Base-by-base conservation (phyloP, 92 coral and sea anemone genomes). In the Chrysogorgia sp. region DNA sequence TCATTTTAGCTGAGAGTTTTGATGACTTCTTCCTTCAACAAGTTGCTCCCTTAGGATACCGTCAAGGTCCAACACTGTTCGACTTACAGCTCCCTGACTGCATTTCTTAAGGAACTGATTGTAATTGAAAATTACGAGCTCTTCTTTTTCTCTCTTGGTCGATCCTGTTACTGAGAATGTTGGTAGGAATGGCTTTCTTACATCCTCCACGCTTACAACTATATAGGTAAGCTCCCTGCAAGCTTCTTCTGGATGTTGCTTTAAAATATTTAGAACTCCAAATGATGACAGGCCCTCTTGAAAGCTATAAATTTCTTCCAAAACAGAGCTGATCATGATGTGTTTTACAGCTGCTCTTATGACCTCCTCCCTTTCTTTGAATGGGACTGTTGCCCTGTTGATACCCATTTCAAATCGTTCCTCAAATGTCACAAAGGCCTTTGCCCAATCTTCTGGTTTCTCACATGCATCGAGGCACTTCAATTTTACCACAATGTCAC, bases 331-430 rank as follows among this genome's bases (percentile, higher is more conserved):
- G 7, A 65, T 33, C 77, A 76, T 50, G 67, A 82, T 56, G 40
- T 84, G 88, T 55, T 77, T 76, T 14, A 34, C 50, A n/a, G 53
- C 71, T 34, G 83, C 79, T 47, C 29, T 84, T n/a, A 84, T 50
- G 23, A 68, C 45, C 0, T 24, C 71, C 34, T 52, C 59, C 50
- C 67, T 84, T 79, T 71, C 71, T 22, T 66, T 29, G 21, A 84
- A 23, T 53, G 83, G 79, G 41, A 77, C 58, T 3, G 22, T 67
- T 35, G 88, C 78, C 26, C 68, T 77, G 34, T 66, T 83, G 6
- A 83, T 77, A 33, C 83, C 87, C 83, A 83, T 83, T 29, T 83
- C 87, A 58, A 83, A 83, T 2, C 79, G 83, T 52, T 83, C 83
- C 21, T 83, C 79, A 68, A 83, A 83, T 0, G 57, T 53, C 29